These are phyloP conservation scores for Gnathonemus longibarbis DNA, from an alignment of 2,113 vertebrate species.

Conservation along the genomic window DNA sequence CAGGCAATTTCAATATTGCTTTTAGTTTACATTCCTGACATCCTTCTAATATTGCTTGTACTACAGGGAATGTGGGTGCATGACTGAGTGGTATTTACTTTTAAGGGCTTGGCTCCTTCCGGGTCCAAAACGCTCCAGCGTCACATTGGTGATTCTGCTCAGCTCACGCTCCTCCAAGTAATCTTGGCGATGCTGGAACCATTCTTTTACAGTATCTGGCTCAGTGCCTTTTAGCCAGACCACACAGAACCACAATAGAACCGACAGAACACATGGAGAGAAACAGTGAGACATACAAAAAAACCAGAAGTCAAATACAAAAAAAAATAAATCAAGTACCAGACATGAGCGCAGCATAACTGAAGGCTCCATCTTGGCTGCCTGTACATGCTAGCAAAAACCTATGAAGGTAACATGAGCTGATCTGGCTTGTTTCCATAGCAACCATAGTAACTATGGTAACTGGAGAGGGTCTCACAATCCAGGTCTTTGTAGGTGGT, in stretches of 20 bases:
- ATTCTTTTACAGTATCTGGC: conserved; percentile 60
- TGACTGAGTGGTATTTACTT: conserved; percentile 47
- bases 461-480: conserved; percentile 58
- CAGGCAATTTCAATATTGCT: not conserved
- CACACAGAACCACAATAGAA: not conserved
- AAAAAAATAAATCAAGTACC: not conserved
- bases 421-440: not conserved
- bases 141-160: conserved; percentile 49
- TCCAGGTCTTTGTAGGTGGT: conserved; percentile 61
- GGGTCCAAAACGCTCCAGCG: conserved; percentile 60
- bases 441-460: not conserved
- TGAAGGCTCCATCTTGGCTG: not conserved
- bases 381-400: not conserved
- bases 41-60: not conserved
- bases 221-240: conserved; percentile 51
- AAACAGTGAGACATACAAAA: not conserved
- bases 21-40: not conserved
- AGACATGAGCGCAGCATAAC: not conserved
- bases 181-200: conserved; percentile 72
- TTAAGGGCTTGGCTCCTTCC: conserved; percentile 60
- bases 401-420: not conserved
- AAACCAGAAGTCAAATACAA: not conserved
- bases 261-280: not conserved
- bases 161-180: conserved; percentile 61
- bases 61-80: not conserved